A percentile compares a stretch with the other conserved stretches of the same genome.
Evolutionary conservation across 2,797 vertebrate genomes (phyloP).

Genomic region (Dryobates pubescens): DNA sequence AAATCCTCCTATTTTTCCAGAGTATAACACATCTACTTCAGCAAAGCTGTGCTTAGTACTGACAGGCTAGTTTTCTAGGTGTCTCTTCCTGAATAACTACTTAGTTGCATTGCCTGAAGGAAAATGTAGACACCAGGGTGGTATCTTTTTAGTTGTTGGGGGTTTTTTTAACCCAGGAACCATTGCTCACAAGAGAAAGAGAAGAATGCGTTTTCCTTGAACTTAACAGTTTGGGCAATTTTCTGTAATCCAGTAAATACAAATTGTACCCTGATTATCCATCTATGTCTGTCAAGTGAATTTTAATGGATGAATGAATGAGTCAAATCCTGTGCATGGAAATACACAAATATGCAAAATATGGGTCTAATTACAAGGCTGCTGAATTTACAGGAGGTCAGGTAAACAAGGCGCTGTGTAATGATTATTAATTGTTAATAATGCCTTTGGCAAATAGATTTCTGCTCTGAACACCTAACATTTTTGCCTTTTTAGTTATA

Average conservation of each 20-base stretch:
- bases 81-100: background rate
- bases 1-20: background rate
- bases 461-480: constrained; percentile 77
- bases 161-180: background rate
- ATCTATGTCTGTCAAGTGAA: constrained; percentile 83
- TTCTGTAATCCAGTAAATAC: constrained; percentile 85
- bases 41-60: background rate
- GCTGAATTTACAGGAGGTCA: constrained; percentile 85
- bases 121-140: background rate
- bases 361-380: constrained; percentile 86
- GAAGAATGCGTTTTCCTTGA: constrained; percentile 78
- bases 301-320: constrained; percentile 87
- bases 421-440: constrained; percentile 91
- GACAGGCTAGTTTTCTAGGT: background rate
- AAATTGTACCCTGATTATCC: constrained; percentile 85
- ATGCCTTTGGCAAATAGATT: constrained; percentile 82
- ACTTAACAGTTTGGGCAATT: constrained; percentile 83
- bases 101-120: background rate
- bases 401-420: constrained; percentile 86
- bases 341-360: constrained; percentile 86
- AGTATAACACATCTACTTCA: background rate
- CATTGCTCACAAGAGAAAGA: constrained; percentile 75
- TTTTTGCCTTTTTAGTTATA: constrained; percentile 71
- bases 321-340: constrained; percentile 80
- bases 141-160: background rate